phyloP scores from a whole-genome alignment of 2,113 vertebrate species.

The Phalacrocorax pelagicus region DNA sequence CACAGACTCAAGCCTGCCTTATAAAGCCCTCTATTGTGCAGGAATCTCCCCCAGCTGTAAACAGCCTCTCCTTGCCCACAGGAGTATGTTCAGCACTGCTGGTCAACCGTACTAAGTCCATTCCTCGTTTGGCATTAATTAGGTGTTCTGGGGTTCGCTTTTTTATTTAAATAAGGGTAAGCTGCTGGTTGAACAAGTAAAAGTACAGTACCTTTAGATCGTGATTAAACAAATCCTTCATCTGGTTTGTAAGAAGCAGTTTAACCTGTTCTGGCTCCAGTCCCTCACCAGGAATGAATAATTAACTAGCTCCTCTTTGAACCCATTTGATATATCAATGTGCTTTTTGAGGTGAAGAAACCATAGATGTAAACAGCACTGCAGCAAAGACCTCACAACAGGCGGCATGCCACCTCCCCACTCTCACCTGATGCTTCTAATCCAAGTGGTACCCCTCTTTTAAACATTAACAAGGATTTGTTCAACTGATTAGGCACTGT shows the following conservation, averaged over 20 bases:
- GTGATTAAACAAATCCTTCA: not conserved
- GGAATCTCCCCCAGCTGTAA: not conserved
- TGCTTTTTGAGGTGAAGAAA: not conserved
- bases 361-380: fast-evolving
- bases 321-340: not conserved
- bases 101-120: not conserved
- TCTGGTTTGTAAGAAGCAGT: not conserved
- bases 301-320: not conserved
- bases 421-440: not conserved
- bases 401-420: not conserved
- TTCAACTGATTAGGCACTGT: not conserved
- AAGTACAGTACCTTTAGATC: not conserved
- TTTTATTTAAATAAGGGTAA: not conserved
- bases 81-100: not conserved
- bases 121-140: not conserved
- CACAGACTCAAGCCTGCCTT: not conserved
- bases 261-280: not conserved
- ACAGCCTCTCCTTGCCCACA: not conserved
- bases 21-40: not conserved
- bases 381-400: not conserved
- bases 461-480: not conserved
- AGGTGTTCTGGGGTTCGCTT: not conserved
- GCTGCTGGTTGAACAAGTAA: not conserved
- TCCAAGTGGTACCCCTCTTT: not conserved
- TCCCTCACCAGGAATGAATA: not conserved